phyloP scores from a whole-genome alignment of 2,113 vertebrate genomes.

The Diphyllodes magnificus region DNA sequence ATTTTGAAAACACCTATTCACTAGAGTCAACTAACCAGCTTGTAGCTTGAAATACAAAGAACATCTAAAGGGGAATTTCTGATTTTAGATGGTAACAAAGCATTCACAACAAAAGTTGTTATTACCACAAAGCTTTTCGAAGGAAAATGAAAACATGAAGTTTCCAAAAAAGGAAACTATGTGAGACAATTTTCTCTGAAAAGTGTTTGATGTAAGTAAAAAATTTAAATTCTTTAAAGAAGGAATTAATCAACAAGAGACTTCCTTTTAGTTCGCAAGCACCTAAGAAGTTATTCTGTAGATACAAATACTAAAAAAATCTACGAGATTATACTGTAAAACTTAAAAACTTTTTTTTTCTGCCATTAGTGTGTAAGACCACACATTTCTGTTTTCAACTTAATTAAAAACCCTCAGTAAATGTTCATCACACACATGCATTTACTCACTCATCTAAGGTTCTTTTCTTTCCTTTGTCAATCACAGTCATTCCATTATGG shows the following conservation, averaged over 20 bases:
- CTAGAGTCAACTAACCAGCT: not conserved
- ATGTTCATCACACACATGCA: rapidly evolving
- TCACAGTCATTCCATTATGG: constrained; percentile 82
- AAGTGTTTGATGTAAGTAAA: not conserved
- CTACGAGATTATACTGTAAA: not conserved
- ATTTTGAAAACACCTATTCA: not conserved
- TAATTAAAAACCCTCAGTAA: not conserved
- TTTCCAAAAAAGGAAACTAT: not conserved
- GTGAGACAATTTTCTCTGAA: not conserved
- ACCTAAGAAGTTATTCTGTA: not conserved
- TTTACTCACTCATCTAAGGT: constrained; percentile 86
- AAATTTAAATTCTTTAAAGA: not conserved
- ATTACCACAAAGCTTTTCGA: not conserved
- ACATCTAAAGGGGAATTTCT: rapidly evolving
- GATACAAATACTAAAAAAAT: not conserved
- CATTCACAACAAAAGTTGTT: not conserved
- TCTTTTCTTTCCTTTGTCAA: constrained; percentile 85
- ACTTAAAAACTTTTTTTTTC: not conserved
- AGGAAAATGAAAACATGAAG: not conserved
- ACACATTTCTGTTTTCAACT: not conserved
- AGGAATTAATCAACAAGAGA: not conserved
- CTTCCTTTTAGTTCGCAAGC: not conserved
- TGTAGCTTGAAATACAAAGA: not conserved
- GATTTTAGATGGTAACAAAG: not conserved
- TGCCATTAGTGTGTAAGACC: not conserved